Conservation (phyloP, 37 sponge, comb jelly and placozoan species). For the Cliona cf. orientalis region DNA sequence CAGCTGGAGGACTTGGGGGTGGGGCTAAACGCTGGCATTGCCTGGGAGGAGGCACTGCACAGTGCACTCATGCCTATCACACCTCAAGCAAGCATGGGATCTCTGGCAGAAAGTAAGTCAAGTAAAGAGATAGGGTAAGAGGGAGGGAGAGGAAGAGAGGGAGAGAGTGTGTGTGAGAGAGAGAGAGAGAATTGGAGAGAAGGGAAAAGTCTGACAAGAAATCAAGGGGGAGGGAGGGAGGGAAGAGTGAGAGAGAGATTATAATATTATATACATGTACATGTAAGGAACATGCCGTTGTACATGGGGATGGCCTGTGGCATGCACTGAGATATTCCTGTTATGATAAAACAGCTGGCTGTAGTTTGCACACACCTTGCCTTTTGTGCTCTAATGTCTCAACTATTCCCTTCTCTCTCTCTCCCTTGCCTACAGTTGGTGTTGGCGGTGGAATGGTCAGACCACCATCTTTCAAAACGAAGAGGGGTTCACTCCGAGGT, state of each 20-base stretch:
- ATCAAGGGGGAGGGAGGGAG: no score
- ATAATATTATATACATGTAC: no score
- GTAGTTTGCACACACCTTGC: no score
- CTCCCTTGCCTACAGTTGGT: constrained; percentile 15
- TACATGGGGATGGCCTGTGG: no score
- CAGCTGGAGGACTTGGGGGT: constrained; percentile 83
- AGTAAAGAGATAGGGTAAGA: background rate
- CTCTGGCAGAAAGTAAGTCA: constrained; percentile 71
- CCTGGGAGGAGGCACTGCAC: constrained; percentile 90
- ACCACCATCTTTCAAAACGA: constrained; percentile 45
- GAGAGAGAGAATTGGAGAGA: no score
- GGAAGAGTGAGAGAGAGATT: no score
- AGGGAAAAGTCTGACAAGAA: no score
- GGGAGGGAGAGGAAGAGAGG: background rate
- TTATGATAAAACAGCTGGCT: no score
- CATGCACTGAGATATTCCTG: no score
- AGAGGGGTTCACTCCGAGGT: constrained; percentile 49
- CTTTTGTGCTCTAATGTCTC: no score
- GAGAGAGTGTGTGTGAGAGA: background rate
- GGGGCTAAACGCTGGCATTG: constrained; percentile 71
- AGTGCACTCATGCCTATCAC: constrained; percentile 91
- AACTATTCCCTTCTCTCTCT: background rate
- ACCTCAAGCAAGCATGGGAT: constrained; percentile 79
- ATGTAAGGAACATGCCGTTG: no score
- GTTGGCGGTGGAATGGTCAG: constrained; percentile 11